Evolutionary conservation across 2,888 invertebrate species (phyloP).

Genomic region (Eilema griseolum): DNA sequence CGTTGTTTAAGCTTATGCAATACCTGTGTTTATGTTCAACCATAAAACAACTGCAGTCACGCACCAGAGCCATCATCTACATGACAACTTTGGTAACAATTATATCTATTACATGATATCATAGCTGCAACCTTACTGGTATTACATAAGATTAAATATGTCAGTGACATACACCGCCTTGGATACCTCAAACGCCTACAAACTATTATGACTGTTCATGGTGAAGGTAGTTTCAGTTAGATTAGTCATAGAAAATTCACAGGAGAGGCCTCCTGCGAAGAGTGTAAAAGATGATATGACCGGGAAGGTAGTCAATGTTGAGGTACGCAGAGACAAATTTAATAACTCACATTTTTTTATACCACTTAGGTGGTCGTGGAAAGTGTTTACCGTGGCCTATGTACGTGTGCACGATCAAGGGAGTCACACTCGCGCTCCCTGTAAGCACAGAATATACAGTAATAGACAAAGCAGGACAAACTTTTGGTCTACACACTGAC

Average conservation of each 20-base stretch:
- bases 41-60: constrained; percentile 28
- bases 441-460: too few species aligned
- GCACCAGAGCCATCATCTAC: constrained; percentile 40
- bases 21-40: constrained; percentile 15
- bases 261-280: not conserved
- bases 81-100: constrained; percentile 38
- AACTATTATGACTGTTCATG: constrained; percentile 3
- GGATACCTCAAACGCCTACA: constrained; percentile 12
- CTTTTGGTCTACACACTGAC: too few species aligned
- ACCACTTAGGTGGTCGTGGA: too few species aligned
- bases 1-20: constrained; percentile 18
- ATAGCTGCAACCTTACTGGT: constrained; percentile 24
- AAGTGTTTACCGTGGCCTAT: too few species aligned
- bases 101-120: constrained; percentile 40
- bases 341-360: too few species aligned
- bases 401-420: too few species aligned
- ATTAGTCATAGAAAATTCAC: not conserved
- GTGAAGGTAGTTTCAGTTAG: not conserved
- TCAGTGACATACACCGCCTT: constrained; percentile 41
- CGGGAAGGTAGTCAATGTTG: too few species aligned
- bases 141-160: constrained; percentile 47
- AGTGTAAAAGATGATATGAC: not conserved
- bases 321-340: too few species aligned
- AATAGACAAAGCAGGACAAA: too few species aligned
- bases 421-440: too few species aligned